Evolutionary conservation across 2,797 vertebrate species (phyloP).

Genomic region (Sphenopsis melanotis): DNA sequence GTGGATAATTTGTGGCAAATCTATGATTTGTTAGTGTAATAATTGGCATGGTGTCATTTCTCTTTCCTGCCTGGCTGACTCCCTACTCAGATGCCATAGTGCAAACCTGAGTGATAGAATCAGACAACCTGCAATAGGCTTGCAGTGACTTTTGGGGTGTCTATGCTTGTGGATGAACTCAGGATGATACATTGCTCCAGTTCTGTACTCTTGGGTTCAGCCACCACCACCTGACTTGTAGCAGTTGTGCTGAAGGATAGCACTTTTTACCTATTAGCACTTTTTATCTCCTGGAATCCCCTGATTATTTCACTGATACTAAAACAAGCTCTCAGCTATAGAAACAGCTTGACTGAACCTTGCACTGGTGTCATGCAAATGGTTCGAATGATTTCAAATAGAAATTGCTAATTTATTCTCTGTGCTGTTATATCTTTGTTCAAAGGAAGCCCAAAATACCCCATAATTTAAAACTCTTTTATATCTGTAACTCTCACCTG

Average conservation of each 20-base stretch:
- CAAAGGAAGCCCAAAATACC: constrained; percentile 27
- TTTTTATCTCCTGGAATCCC: not conserved
- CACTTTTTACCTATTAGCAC: not conserved
- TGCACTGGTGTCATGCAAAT: constrained; percentile 15
- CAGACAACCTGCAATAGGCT: not conserved
- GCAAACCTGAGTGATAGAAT: not conserved
- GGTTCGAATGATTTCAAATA: constrained; percentile 41
- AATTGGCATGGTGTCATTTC: not conserved
- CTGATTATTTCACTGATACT: not conserved
- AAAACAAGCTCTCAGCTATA: not conserved
- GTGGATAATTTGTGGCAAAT: not conserved
- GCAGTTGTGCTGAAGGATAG: not conserved
- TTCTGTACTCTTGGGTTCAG: not conserved
- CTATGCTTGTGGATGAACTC: not conserved
- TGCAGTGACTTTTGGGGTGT: not conserved
- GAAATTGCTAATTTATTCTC: constrained; percentile 23
- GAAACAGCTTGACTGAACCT: constrained; percentile 6
- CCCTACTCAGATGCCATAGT: not conserved
- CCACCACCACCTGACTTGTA: not conserved
- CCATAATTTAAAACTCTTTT: constrained; percentile 24
- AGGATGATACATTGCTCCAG: not conserved
- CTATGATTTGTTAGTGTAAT: not conserved
- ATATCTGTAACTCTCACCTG: not conserved
- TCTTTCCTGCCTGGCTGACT: not conserved
- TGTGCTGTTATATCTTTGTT: not conserved